These are phyloP conservation scores for Varanus komodoensis DNA, from an alignment of 2,113 vertebrate genomes.

Conservation along the genomic window DNA sequence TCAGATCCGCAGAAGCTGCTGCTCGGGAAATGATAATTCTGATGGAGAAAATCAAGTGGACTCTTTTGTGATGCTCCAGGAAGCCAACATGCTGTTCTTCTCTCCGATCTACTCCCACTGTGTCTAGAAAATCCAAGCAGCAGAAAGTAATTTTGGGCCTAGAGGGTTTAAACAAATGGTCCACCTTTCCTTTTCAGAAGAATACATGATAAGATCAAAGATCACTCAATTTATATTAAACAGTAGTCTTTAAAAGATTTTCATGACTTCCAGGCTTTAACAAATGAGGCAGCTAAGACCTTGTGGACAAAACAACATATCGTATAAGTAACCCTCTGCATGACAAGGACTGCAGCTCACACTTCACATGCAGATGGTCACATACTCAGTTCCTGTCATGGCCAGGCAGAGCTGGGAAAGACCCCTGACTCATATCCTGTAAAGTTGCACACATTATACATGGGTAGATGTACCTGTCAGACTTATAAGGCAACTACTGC, in stretches of 20 bases:
- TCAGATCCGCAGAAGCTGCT: constrained; percentile 74
- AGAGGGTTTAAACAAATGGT: constrained; percentile 67
- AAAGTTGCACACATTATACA: background rate
- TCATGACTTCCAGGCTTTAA: constrained; percentile 7
- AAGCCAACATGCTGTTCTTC: constrained; percentile 50
- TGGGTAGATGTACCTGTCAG: background rate
- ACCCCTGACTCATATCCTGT: background rate
- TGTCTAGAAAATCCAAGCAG: background rate
- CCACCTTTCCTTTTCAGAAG: constrained; percentile 55
- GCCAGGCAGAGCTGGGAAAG: background rate
- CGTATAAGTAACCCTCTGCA: background rate
- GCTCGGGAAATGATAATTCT: constrained; percentile 74
- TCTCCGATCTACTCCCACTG: constrained; percentile 22
- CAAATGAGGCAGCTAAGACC: background rate
- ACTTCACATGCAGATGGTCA: background rate
- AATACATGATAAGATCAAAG: constrained; percentile 47
- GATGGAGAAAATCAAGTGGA: constrained; percentile 57
- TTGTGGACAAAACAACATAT: background rate
- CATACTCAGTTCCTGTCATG: too few relatives aligned
- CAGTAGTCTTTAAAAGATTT: constrained; percentile 8
- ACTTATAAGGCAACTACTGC: too few relatives aligned
- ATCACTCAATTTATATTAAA: constrained; percentile 26
- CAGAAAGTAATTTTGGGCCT: constrained; percentile 30
- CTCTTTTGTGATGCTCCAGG: constrained; percentile 53
- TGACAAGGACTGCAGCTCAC: background rate